Percentiles rank a stretch among this genome's conserved stretches.
Conservation (phyloP, 2,113 vertebrate species). For the Seriola aureovittata region DNA sequence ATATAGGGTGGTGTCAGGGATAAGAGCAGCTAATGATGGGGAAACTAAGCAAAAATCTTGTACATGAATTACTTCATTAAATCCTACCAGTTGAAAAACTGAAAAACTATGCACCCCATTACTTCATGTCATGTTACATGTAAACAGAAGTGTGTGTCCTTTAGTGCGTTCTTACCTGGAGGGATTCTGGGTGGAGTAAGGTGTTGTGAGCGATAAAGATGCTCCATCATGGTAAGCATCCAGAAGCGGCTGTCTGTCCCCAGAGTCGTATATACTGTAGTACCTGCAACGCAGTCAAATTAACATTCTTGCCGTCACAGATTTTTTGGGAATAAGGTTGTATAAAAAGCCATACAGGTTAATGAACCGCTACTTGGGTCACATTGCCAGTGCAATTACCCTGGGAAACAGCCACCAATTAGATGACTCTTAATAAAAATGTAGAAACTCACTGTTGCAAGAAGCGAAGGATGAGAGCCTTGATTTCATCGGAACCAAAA, state of each 20-base stretch:
- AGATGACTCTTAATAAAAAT: not conserved
- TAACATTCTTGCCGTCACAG: no score
- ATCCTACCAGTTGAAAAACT: not conserved
- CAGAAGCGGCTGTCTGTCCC: constrained; percentile 89
- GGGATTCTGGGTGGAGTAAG: constrained; percentile 84
- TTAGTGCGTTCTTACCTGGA: constrained; percentile 81
- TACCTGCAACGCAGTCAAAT: constrained; percentile 81
- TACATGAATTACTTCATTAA: not conserved
- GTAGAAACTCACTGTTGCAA: constrained; percentile 89
- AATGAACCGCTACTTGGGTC: no score
- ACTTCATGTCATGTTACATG: not conserved
- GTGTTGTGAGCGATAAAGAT: constrained; percentile 90
- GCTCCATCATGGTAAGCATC: constrained; percentile 93
- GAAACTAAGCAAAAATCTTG: not conserved
- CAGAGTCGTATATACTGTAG: constrained; percentile 91
- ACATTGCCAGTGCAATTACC: not conserved
- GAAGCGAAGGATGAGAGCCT: constrained; percentile 87
- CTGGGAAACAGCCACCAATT: not conserved
- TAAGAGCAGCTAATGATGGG: not conserved
- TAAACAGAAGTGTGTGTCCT: not conserved
- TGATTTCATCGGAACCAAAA: constrained; percentile 89
- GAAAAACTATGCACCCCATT: not conserved
- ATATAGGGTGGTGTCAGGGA: not conserved
- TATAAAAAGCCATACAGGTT: no score
- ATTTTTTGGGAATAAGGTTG: no score